A percentile compares a stretch with the other conserved stretches of the same genome.
Evolutionary conservation across 2,113 vertebrate species (phyloP).

Genomic region (Melanocharis versteri): DNA sequence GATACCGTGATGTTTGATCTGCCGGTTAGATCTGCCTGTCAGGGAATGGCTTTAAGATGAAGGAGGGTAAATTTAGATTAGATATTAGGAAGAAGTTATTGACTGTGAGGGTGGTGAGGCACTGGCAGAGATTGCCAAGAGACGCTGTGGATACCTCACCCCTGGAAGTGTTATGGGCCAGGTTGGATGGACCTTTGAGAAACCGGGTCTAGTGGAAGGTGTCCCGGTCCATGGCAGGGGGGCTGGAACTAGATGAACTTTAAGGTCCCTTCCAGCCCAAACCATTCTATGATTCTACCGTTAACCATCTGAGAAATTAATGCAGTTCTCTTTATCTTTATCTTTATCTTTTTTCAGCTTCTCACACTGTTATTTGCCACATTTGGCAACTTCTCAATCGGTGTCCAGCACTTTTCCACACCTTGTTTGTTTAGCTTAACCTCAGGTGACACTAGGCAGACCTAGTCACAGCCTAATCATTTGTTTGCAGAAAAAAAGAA

Average conservation of each 20-base stretch:
- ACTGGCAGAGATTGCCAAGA: not conserved
- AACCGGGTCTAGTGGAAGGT: not conserved
- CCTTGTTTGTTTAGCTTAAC: not conserved
- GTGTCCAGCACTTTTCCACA: not conserved
- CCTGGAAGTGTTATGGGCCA: not conserved
- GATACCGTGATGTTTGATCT: not conserved
- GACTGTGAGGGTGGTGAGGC: not conserved
- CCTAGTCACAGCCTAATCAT: not conserved
- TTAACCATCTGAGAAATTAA: not conserved
- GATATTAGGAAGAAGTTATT: not conserved
- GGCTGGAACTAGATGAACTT: not conserved
- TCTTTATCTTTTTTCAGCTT: not conserved
- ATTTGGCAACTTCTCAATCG: not conserved
- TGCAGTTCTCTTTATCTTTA: not conserved
- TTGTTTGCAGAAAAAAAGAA: not conserved
- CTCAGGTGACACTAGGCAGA: not conserved
- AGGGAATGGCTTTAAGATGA: not conserved
- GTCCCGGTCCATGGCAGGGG: rapidly evolving
- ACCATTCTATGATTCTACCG: not conserved
- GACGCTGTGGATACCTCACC: not conserved
- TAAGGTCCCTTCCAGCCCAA: not conserved
- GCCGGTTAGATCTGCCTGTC: not conserved
- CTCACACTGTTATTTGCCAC: not conserved
- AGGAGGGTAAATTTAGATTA: not conserved
- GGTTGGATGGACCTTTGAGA: not conserved